Evolutionary conservation across 2,888 invertebrate genomes (phyloP).

Genomic region (Mycalesis mineus): DNA sequence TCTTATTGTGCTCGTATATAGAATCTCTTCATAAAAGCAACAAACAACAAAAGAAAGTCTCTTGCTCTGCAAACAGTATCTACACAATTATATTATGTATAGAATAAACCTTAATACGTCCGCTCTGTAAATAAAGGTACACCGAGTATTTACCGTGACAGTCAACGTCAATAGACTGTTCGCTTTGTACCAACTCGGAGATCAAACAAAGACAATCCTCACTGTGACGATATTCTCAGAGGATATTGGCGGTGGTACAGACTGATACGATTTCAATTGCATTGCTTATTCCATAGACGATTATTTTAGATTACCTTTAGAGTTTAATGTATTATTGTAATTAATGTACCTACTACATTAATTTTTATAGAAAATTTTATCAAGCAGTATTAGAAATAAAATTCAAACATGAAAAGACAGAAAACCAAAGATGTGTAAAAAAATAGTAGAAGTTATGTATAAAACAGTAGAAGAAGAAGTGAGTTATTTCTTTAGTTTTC

Average conservation of each 20-base stretch:
- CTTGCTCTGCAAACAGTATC: not conserved
- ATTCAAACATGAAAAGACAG: too few relatives aligned
- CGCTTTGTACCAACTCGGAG: conserved; percentile 63
- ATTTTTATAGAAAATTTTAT: too few relatives aligned
- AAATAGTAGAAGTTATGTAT: too few relatives aligned
- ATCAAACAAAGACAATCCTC: conserved; percentile 49
- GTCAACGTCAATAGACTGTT: conserved; percentile 69
- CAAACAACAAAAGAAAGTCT: not conserved
- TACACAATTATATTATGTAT: not conserved
- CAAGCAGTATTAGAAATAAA: too few relatives aligned
- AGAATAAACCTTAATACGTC: conserved; percentile 15
- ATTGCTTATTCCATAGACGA: conserved; percentile 9
- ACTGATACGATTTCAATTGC: conserved; percentile 19
- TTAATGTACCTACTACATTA: too few relatives aligned
- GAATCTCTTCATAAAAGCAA: too few relatives aligned
- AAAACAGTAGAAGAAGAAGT: too few relatives aligned
- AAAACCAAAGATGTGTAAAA: too few relatives aligned
- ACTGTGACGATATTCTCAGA: not conserved
- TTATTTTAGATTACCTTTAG: not conserved
- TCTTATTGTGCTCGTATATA: too few relatives aligned
- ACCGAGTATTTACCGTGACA: conserved; percentile 68
- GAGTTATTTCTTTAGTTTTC: too few relatives aligned
- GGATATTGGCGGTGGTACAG: conserved; percentile 16
- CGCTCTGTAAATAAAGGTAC: conserved; percentile 62
- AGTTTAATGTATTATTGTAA: too few relatives aligned